Conservation (phyloP, 2,113 vertebrate genomes). For the Odocoileus hemionus region DNA sequence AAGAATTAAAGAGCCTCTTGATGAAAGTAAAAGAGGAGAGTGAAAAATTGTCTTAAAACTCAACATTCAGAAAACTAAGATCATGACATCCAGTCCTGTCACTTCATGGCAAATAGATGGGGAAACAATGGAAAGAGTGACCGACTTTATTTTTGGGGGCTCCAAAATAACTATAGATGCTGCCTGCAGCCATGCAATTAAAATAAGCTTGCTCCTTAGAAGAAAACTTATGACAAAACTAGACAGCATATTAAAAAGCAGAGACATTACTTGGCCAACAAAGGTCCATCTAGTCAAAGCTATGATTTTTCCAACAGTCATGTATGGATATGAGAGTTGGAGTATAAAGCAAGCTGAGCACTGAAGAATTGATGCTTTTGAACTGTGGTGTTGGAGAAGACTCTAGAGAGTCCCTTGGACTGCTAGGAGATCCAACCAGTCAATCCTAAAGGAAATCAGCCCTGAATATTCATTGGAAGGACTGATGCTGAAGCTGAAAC, state of each 20-base stretch:
- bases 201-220: background rate
- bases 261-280: background rate
- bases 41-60: background rate
- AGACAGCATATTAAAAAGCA: background rate
- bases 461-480: background rate
- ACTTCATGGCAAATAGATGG: background rate
- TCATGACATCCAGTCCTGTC: background rate
- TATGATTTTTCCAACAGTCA: background rate
- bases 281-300: background rate
- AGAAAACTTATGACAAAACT: background rate
- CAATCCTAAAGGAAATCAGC: background rate
- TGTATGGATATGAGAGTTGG: accelerated
- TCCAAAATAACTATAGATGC: background rate
- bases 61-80: background rate
- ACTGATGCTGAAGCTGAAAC: background rate
- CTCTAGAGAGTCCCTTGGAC: background rate
- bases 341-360: background rate
- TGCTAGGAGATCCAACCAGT: background rate
- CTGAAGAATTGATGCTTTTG: background rate
- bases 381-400: background rate
- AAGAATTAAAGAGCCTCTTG: background rate
- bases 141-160: background rate
- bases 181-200: background rate
- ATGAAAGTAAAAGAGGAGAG: background rate
- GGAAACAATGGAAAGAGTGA: background rate